These are phyloP conservation scores for Pseudomugil gertrudae DNA, from an alignment of 2,797 vertebrate species.

Conservation along the genomic window DNA sequence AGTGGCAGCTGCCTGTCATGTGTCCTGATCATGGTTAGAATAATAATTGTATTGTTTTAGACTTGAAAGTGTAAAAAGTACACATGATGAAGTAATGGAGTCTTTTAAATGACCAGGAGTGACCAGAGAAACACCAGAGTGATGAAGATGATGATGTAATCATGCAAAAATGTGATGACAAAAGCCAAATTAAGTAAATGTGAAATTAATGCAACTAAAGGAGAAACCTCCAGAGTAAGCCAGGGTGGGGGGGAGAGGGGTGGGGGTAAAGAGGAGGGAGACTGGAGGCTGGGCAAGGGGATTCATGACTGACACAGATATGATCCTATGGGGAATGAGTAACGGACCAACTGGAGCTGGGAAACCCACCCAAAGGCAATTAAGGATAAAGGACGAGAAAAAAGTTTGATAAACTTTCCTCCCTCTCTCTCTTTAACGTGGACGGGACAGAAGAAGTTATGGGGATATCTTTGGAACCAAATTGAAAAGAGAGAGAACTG, in stretches of 20 bases:
- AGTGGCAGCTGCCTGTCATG: slow-evolving; percentile 21
- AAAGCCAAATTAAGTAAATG: slow-evolving; percentile 1
- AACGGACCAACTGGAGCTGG: slow-evolving; percentile 70
- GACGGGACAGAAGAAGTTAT: slow-evolving; percentile 32
- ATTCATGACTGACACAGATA: slow-evolving; percentile 72
- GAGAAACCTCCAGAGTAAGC: slow-evolving; percentile 53
- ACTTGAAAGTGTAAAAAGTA: not conserved
- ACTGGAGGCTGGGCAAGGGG: slow-evolving; percentile 52
- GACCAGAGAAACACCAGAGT: not conserved
- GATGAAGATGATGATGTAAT: not conserved
- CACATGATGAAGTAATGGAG: not conserved
- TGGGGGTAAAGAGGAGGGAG: not conserved
- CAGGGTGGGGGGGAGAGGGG: slow-evolving; percentile 10
- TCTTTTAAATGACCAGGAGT: not conserved
- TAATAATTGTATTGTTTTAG: slow-evolving; percentile 38
- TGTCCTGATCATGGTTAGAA: slow-evolving; percentile 51
- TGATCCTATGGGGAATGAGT: slow-evolving; percentile 72
- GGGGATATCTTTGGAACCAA: slow-evolving; percentile 42
- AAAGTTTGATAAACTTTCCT: slow-evolving; percentile 87
- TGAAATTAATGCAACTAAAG: slow-evolving; percentile 31
- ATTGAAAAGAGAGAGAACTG: slow-evolving; percentile 23
- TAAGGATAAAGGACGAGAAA: slow-evolving; percentile 88
- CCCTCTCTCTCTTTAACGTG: slow-evolving; percentile 20
- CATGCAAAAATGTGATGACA: not conserved
- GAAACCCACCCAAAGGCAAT: slow-evolving; percentile 85